Evolutionary conservation across 2,888 invertebrate genomes (phyloP), one percentile per base, ranked within the genome.

Genomic region (Oscheius sp.): DNA sequence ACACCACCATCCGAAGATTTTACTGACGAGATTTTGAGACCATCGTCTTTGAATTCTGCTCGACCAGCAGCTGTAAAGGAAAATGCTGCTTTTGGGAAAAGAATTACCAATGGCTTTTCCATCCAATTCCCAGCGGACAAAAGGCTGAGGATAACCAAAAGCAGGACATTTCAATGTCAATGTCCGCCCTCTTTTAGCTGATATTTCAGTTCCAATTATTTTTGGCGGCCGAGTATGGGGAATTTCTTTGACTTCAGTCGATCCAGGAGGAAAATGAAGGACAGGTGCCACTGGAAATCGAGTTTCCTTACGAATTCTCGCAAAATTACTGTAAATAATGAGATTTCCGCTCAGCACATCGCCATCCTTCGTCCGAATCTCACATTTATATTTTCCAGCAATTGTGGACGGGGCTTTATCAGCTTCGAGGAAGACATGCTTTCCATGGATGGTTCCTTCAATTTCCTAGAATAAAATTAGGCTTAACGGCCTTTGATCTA

Each of bases 101-200:
- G 3, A 16, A 58, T 49, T 25, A 78, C 80, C 79, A 18, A 81
- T 12, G 7, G 79, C 49, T 46, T 74, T 56, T 43, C 76, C 78
- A 63, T 79, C 70, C 64, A 74, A 76, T 52, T 81, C 79, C 81
- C 81, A 81, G 58, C 74, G 46, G 2, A 79, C 78, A 75, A 76
- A 78, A 1, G 81, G 76, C 45, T 74, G 73, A 1, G 81, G 81
- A 56, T 76, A 75, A 0, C 70, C 69, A 0, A 78, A 61, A 3
- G 76, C 75, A 0, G 81, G 81, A 41, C 81, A 81, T 41, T 74
- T 71, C 6, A 81, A 71, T 6, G 66, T 74, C 55, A 81, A 63
- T 18, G 68, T 52, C 25, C 76, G 77, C 0, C 77, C 77, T 25
- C 56, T 12, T 16, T 43, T 23, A 16, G 45, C 69, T n/a, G 59